Base-by-base conservation (phyloP, 2,888 invertebrate genomes). In the Molanna angustata region DNA sequence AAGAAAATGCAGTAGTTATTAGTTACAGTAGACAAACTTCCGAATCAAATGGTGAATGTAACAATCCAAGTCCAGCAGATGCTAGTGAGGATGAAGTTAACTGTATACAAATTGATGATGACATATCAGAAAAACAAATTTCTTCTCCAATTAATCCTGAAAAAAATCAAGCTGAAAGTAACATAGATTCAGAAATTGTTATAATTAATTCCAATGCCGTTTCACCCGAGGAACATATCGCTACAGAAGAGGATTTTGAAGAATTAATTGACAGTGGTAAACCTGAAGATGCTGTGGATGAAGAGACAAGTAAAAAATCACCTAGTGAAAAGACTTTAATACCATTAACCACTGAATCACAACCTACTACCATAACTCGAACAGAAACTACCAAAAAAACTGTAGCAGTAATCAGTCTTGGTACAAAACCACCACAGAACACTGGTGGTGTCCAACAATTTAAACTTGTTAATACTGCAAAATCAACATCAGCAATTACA, bases 221-320 rank as follows among this genome's bases (percentile, higher is more conserved):
- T 61, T 80, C 83, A 1, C 82, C 83, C 0, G 83, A 84, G 61
- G 82, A 83, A 61, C 79, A 80, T 0, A 79, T 84, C 54, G 79
- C 81, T 0, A 83, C 84, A 0, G 80, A 82, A 60, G 83, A 83
- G 66, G 84, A 84, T 64, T 84, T 83, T 61, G 83, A 84, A 62
- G 81, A 83, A 58, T 66, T 84, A 16, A 84, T 84, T 32, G 83
- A 84, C 60, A 79, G 81, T 60, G 82, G 80, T 1, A 79, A 79
- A 54, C 73, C 78, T 1, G 79, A 80, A 56, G 81, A 82, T 45
- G 74, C 73, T 41, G 60, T 52, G 52, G 74, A 77, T 46, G 61
- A 61, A 37, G 33, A 61, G 1, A 52, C 62, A 1, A 64, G 66
- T 2, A 66, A 59, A 66, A 63, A 65, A 49, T 71, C 74, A 6